Base-by-base conservation (phyloP, 2,113 vertebrate genomes). In the Planiliza haematocheilus region DNA sequence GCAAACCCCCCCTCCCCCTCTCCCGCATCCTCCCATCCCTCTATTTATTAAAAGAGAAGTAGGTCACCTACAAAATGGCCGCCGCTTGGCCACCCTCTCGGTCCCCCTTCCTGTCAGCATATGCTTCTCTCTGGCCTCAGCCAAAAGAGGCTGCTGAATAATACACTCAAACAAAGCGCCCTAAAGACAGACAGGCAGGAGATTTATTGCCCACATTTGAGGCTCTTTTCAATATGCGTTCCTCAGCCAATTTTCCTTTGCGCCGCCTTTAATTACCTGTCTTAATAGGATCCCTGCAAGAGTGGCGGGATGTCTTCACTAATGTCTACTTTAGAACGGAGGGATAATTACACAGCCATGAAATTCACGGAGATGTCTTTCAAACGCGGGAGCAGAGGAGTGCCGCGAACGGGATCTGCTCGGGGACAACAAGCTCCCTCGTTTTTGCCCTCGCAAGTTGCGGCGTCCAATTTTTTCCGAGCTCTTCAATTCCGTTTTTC, bases 1-100 rank as follows among this genome's bases (percentile, higher is more conserved):
- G 80, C 84, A 77, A 73, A 70, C 63, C 48, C 41, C 52, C 21
- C 71, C 41, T 56, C 21, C 71, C 56, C 24, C 5, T 37, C 52
- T 18, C 71, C 56, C 61, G 7, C 48, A 37, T 74, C 70, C 70
- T 80, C 62, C 41, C 55, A 20, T 52, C 61, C 50, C 65, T 83
- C 77, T 82, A 76, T 88, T 91, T 75, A 89, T 90, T 87, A 86
- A 73, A 86, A 70, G 66, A 86, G 76, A 93, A 92, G 81, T 93
- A 89, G 91, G 91, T 90, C 91, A 90, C 77, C 82, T 86, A 81
- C 81, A 91, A 93, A 89, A 91, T 90, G 86, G 81, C 88, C 16
- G 48, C 77, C 72, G 39, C 66, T 88, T 93, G 86, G 89, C 86
- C 88, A 70, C 74, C 69, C 55, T 84, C 77, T 58, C 82, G 4